These are phyloP conservation scores for Pelodiscus sinensis DNA, from an alignment of 2,113 vertebrate genomes.

Conservation along the genomic window DNA sequence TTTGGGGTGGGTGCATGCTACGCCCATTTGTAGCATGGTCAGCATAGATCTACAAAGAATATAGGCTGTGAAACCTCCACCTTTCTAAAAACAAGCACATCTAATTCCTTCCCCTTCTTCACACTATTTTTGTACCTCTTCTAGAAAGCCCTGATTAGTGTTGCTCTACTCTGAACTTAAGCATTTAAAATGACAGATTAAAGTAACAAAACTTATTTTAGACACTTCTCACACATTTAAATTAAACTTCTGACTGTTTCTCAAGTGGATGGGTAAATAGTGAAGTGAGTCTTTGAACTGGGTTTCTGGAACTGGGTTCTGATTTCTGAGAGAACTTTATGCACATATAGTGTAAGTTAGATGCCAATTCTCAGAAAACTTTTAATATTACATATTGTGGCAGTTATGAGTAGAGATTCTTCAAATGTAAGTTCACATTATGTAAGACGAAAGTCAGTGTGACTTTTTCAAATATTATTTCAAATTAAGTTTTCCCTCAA, in stretches of 20 bases:
- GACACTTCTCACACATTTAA: rapidly evolving
- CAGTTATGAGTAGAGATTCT: neutral
- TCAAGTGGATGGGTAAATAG: neutral
- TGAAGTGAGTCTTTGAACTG: neutral
- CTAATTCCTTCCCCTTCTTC: neutral
- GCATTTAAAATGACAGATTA: neutral
- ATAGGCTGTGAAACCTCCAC: neutral
- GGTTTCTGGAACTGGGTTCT: neutral
- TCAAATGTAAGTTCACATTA: neutral
- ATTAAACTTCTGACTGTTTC: neutral
- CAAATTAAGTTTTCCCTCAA: neutral
- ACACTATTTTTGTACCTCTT: neutral
- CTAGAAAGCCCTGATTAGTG: neutral
- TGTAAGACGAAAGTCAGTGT: neutral
- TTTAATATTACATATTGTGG: neutral
- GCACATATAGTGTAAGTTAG: rapidly evolving
- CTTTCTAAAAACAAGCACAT: neutral
- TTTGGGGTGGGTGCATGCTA: neutral
- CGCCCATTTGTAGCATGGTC: neutral
- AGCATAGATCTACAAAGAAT: constrained; percentile 7
- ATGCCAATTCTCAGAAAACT: neutral
- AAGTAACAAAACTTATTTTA: neutral
- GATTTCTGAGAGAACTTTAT: neutral
- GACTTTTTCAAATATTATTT: neutral
- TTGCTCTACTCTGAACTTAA: neutral